Evolutionary conservation across 2,113 vertebrate species (phyloP), one percentile per base, ranked within the genome.

Genomic region (Tor tambroides): DNA sequence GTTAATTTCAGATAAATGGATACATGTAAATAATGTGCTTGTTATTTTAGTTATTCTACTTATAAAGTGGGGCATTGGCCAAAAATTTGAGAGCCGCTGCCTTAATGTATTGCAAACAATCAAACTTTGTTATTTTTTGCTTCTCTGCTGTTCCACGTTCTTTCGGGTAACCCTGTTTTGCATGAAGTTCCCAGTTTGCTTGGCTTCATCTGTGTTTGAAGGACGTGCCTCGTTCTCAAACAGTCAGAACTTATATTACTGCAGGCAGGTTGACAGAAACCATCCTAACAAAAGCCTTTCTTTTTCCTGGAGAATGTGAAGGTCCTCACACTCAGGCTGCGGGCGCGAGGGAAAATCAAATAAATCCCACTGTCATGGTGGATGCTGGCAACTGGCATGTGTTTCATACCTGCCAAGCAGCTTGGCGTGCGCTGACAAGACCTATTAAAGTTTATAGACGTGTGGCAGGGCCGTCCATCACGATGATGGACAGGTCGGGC

Each of bases 361-460:
- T 80, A 87, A 80, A 51, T 61, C 54, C 65, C 21, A 84, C 41
- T 72, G 61, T 88, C 87, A 38, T 85, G 11, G 74, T 85, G 69
- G 46, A 72, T 69, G 75, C 54, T 78, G 74, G 11, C 69, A 14
- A 86, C 49, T 89, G 86, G 76, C 59, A 72, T 91, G 89, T 88
- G 90, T 90, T 88, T 86, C 85, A 81, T 92, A 93, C 91, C 92
- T 92, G 93, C 90, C 83, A 92, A 90, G 91, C 89, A 86, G 90
- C 91, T 92, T 90, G 85, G 89, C 89, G 89, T 82, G 83, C 86
- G 87, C 91, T 93, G 94, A 95, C 93, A 94, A 93, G 92, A 94
- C 88, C 91, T 92, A 93, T 95, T 94, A 94, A 94, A 94, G 92
- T 95, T 95, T 95, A 95, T 92, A 91, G 92, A 92, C 87, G 77